phyloP scores from a whole-genome alignment of 2,113 vertebrate species.

The Chrysemys picta region DNA sequence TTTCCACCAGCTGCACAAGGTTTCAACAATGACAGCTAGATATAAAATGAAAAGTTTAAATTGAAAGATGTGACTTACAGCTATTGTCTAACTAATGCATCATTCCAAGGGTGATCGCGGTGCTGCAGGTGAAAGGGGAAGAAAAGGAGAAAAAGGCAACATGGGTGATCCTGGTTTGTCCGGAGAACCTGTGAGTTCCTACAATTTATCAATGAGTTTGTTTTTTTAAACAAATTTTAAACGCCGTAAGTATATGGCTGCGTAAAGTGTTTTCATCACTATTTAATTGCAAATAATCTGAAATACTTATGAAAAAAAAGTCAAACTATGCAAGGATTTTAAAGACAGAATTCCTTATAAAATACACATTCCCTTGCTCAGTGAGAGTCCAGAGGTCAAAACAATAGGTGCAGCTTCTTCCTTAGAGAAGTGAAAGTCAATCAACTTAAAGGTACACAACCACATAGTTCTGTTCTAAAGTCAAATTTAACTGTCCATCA shows the following conservation, averaged over 20 bases:
- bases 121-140: conserved; percentile 84
- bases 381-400: not conserved
- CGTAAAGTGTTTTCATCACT: not conserved
- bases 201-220: not conserved
- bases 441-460: not conserved
- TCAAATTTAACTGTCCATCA: not conserved
- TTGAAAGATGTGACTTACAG: not conserved
- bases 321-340: not conserved
- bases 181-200: conserved; percentile 83
- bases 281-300: not conserved
- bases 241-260: not conserved
- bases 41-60: not conserved
- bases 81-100: conserved; percentile 5
- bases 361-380: not conserved
- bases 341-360: not conserved
- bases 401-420: not conserved
- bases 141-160: conserved; percentile 87
- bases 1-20: not conserved
- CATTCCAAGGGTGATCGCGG: conserved; percentile 85
- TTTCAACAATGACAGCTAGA: not conserved
- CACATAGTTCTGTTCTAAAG: not conserved
- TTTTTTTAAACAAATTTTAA: not conserved
- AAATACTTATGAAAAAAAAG: not conserved
- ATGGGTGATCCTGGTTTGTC: conserved; percentile 84
- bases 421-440: not conserved